Evolutionary conservation across 1,140 invertebrate genomes (phyloP).

Genomic region (Diorhabda carinulata): DNA sequence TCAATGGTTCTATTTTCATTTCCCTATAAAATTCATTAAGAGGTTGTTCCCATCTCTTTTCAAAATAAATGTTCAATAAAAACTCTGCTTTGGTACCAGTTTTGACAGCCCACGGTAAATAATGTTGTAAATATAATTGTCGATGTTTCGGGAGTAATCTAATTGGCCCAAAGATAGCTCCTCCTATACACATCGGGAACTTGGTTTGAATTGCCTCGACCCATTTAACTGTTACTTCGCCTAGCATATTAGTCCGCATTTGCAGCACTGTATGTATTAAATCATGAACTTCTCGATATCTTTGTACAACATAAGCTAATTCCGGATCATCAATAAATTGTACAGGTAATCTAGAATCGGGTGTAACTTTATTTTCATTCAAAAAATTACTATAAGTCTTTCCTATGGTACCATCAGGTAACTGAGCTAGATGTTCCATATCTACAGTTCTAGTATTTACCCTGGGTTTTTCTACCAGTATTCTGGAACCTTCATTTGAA

Average conservation of each 20-base stretch:
- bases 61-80: conserved; percentile 83
- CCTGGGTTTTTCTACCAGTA: conserved; percentile 75
- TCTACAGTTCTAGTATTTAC: conserved; percentile 84
- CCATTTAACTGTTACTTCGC: conserved; percentile 95
- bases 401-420: conserved; percentile 80
- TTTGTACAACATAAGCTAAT: conserved; percentile 92
- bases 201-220: conserved; percentile 89
- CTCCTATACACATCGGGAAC: conserved; percentile 86
- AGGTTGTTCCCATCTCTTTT: conserved; percentile 89
- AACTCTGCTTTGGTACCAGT: conserved; percentile 74
- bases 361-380: conserved; percentile 79
- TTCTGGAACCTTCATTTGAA: conserved; percentile 65
- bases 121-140: conserved; percentile 69
- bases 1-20: conserved; percentile 60
- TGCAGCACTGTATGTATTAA: conserved; percentile 84
- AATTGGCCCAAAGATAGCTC: conserved; percentile 80
- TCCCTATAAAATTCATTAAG: conserved; percentile 75
- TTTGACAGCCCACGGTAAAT: conserved; percentile 85
- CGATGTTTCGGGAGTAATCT: conserved; percentile 81
- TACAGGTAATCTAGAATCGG: conserved; percentile 83
- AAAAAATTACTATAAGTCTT: conserved; percentile 82
- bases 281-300: conserved; percentile 96
- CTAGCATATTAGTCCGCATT: conserved; percentile 96
- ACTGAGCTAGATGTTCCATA: conserved; percentile 62
- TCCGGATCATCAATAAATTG: conserved; percentile 89